These are phyloP conservation scores for Graptemys geographica DNA, from an alignment of 2,797 vertebrate species.

Conservation along the genomic window DNA sequence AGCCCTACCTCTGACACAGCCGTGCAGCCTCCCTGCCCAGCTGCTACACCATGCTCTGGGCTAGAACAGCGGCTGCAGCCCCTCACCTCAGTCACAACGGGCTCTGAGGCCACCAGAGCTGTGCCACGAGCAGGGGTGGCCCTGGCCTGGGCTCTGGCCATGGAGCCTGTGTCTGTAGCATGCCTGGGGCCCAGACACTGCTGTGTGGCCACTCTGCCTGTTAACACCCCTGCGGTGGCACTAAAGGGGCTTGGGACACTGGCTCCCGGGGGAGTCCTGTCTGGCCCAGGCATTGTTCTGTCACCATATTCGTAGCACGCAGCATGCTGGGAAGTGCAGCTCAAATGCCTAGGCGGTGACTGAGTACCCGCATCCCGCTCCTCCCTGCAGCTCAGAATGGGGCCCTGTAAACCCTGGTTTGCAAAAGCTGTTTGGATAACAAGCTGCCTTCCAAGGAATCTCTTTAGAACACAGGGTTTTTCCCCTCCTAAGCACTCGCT, in stretches of 20 bases:
- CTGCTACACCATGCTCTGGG: accelerated
- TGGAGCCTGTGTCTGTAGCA: accelerated
- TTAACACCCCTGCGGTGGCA: neutral
- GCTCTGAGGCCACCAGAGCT: accelerated
- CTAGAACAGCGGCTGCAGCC: neutral
- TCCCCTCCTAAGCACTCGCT: conserved; percentile 11
- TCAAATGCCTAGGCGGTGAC: conserved; percentile 51
- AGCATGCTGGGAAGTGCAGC: conserved; percentile 45
- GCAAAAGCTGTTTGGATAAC: conserved; percentile 63
- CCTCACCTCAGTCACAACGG: accelerated
- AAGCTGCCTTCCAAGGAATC: conserved; percentile 73
- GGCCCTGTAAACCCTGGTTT: conserved; percentile 50
- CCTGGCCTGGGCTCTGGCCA: too few relatives aligned
- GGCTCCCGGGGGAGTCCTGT: conserved; percentile 11
- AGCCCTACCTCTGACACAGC: accelerated
- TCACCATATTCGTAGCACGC: conserved; percentile 45
- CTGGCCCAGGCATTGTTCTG: neutral
- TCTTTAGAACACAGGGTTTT: conserved; percentile 62
- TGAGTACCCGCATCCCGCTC: neutral
- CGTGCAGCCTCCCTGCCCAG: too few relatives aligned
- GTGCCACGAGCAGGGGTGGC: neutral
- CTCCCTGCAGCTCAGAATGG: conserved; percentile 12
- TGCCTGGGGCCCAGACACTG: neutral
- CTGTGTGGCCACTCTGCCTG: neutral
- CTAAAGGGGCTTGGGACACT: accelerated